Evolutionary conservation across 2,797 vertebrate species (phyloP), one percentile per base, ranked within the genome.

Genomic region (Enoplosus armatus): DNA sequence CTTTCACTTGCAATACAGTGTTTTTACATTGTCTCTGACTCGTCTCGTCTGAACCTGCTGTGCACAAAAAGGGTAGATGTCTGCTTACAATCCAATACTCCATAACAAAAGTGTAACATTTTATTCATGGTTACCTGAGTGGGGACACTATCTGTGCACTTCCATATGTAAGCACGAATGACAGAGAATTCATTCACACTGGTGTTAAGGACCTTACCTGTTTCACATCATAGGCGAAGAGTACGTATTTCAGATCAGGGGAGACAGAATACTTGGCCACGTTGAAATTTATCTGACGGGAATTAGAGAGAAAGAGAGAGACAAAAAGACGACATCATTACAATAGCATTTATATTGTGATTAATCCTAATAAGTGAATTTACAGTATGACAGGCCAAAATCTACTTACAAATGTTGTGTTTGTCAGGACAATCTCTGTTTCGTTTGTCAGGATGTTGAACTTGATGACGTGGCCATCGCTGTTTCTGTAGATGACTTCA

Each of bases 161-260:
- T 48, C 22, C 47, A 26, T 5, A 12, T 26, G 31, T 35, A 50
- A 10, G 4, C 45, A 53, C 10, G 50, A 51, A 26, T n/a, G 31
- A 66, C n/a, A n/a, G n/a, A n/a, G n/a, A n/a, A n/a, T n/a, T n/a
- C 15, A 63, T 29, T 27, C 1, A 60, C 18, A 7, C 2, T 4
- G 39, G 11, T 15, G 15, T 41, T 59, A 14, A n/a, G 4, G 12
- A 48, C 18, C 90, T 93, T 93, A 98, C 98, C 96, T 97, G 97
- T 90, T 97, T 98, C 76, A 99, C 96, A 31, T 99, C 97, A 71
- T 99, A 99, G 0, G 97, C 97, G 64, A 99, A 97, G 79, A 99
- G 97, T 58, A 99, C 97, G 14, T 96, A 99, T 87, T 96, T 97
- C 90, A 98, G 91, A 89, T 99, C 98, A n/a, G 98, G 97, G 43